Conservation (phyloP, 1,140 invertebrate species). For the Listronotus bonariensis region DNA sequence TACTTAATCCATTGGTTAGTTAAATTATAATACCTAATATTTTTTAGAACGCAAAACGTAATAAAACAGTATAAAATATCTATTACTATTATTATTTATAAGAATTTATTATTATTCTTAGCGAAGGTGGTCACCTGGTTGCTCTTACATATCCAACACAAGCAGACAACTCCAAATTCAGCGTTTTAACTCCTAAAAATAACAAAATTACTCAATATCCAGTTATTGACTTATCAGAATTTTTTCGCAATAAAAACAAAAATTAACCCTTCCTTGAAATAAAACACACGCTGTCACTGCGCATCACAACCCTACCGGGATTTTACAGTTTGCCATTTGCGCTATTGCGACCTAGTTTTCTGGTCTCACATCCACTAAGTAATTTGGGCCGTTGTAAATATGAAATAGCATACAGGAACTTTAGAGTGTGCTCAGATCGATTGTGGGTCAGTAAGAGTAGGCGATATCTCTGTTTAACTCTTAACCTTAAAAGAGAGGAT, state of each 20-base stretch:
- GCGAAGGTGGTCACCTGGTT: too few relatives aligned
- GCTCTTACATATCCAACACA: too few relatives aligned
- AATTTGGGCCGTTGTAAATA: neutral
- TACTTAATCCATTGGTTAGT: too few relatives aligned
- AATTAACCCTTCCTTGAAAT: neutral
- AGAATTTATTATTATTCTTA: too few relatives aligned
- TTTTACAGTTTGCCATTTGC: neutral
- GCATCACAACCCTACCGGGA: slow-evolving; percentile 6
- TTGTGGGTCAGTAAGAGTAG: neutral
- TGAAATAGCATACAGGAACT: slow-evolving; percentile 4
- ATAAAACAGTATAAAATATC: too few relatives aligned
- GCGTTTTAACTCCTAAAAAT: too few relatives aligned
- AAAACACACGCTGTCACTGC: slow-evolving; percentile 3
- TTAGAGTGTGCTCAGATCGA: neutral
- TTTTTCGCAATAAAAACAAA: slow-evolving; percentile 1
- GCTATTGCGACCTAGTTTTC: neutral
- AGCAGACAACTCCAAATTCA: too few relatives aligned
- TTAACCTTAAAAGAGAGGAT: neutral
- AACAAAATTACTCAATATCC: too few relatives aligned
- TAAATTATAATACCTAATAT: too few relatives aligned
- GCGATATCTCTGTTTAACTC: neutral
- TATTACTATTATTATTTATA: too few relatives aligned
- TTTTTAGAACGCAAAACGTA: too few relatives aligned
- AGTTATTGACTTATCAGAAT: too few relatives aligned
- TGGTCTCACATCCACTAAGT: neutral